Conservation (phyloP, 2,888 invertebrate genomes). For the Ennomos fuscantarius region DNA sequence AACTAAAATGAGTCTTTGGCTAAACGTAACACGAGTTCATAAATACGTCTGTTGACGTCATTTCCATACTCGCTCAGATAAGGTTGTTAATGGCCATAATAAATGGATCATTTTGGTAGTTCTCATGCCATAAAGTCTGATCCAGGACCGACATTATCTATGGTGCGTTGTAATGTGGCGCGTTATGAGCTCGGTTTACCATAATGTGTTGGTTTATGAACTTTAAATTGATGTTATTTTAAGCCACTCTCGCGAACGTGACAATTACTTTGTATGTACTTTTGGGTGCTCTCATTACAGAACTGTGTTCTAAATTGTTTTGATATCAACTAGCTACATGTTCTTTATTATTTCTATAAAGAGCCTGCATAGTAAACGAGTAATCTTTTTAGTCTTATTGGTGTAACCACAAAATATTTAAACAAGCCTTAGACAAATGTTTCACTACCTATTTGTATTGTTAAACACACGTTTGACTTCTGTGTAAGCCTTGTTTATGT, state of each 20-base stretch:
- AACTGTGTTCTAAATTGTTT: no score
- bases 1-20: constrained; percentile 1
- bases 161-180: constrained; percentile 35
- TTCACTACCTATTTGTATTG: no score
- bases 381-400: no score
- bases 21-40: constrained; percentile 38
- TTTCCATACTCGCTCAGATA: constrained; percentile 54
- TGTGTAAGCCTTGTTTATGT: no score
- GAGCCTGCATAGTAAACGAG: no score
- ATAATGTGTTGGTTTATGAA: constrained; percentile 31
- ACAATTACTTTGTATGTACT: constrained; percentile 16
- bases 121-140: constrained; percentile 47
- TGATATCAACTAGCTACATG: no score
- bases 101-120: constrained; percentile 55
- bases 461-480: no score
- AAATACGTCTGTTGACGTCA: constrained; percentile 52
- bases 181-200: constrained; percentile 32
- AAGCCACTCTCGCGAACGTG: constrained; percentile 18
- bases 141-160: constrained; percentile 43
- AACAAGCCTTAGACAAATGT: no score
- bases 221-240: constrained; percentile 30
- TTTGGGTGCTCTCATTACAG: no score
- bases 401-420: no score
- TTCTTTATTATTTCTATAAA: no score
- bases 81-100: constrained; percentile 54